phyloP scores from a whole-genome alignment of 2,113 vertebrate species.

The Herpailurus yagouaroundi region DNA sequence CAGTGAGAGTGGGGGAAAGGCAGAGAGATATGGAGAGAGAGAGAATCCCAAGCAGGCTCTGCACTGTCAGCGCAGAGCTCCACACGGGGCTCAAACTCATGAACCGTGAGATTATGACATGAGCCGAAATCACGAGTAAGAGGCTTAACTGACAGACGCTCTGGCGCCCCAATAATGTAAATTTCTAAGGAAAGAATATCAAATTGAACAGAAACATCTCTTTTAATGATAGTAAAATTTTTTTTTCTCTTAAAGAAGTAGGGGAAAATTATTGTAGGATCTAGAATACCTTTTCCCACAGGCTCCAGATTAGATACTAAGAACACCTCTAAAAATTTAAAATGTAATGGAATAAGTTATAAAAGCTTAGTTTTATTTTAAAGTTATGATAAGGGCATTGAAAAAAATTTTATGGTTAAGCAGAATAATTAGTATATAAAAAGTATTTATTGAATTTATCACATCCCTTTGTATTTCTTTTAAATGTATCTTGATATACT shows the following conservation, averaged over 20 bases:
- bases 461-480: background rate
- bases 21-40: no score
- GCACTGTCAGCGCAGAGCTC: no score
- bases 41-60: no score
- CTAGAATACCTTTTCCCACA: background rate
- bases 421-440: background rate
- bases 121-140: no score
- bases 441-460: background rate
- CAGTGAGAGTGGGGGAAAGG: no score
- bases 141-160: no score
- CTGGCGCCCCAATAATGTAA: background rate
- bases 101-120: no score
- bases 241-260: background rate
- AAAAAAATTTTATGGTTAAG: background rate
- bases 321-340: background rate
- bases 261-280: background rate
- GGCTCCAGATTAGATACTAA: background rate
- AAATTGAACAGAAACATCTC: background rate
- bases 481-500: background rate
- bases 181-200: background rate
- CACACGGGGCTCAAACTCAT: no score
- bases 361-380: background rate
- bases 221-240: background rate
- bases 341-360: background rate
- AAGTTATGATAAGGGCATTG: background rate